Percentiles rank a stretch among this genome's conserved stretches.
Conservation (phyloP, 1,140 invertebrate genomes). For the Kradibia gibbosae region DNA sequence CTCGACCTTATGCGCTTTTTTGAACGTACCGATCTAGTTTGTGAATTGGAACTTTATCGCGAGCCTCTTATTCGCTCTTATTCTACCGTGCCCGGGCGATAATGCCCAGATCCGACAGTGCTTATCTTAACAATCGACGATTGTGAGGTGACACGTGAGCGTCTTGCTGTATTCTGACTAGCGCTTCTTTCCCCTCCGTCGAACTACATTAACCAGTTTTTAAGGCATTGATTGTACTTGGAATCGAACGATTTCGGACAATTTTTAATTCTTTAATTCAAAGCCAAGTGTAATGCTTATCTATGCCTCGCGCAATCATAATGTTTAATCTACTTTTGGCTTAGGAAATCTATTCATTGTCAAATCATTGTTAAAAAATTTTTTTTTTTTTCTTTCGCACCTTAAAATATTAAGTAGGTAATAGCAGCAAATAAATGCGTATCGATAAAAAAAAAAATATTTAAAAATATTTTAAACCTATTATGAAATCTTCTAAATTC, state of each 20-base stretch:
- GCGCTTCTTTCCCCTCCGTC: constrained; percentile 39
- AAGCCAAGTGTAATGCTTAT: too few species aligned
- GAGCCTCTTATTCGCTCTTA: background rate
- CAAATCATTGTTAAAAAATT: too few species aligned
- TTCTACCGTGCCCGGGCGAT: background rate
- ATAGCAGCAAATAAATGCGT: too few species aligned
- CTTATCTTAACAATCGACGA: background rate
- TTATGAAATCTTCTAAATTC: constrained; percentile 31
- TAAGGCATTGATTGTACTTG: too few species aligned
- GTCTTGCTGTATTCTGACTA: constrained; percentile 16
- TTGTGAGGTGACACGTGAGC: constrained; percentile 46
- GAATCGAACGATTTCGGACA: too few species aligned
- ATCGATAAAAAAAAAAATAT: background rate
- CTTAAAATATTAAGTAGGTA: too few species aligned
- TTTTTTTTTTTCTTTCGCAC: too few species aligned
- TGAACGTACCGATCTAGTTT: background rate
- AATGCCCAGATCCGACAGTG: constrained; percentile 36
- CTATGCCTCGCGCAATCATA: too few species aligned
- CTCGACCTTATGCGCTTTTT: background rate
- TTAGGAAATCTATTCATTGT: too few species aligned
- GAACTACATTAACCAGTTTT: too few species aligned
- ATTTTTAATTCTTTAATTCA: too few species aligned
- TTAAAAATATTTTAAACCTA: background rate
- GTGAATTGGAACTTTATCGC: background rate
- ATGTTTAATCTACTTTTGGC: too few species aligned